These are phyloP conservation scores for Anguilla megastoma DNA, from an alignment of 2,797 vertebrate species.

Conservation along the genomic window DNA sequence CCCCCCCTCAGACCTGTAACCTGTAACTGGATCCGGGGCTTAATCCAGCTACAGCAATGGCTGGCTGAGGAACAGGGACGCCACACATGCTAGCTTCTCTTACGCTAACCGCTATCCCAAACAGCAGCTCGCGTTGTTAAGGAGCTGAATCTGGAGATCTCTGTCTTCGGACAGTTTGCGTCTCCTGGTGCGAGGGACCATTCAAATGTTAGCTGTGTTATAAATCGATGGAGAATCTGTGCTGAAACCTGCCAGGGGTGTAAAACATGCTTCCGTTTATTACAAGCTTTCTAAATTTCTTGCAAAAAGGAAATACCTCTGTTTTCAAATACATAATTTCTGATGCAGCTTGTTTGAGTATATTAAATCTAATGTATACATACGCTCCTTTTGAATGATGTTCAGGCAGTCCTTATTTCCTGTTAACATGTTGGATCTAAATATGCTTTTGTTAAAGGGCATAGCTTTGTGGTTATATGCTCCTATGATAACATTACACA, in stretches of 20 bases:
- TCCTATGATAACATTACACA: not conserved
- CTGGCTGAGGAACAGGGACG: not conserved
- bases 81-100: not conserved
- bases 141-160: not conserved
- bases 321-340: not conserved
- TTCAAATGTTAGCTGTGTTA: not conserved
- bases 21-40: constrained; percentile 33
- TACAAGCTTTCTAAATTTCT: not conserved
- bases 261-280: too few species aligned
- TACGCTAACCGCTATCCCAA: not conserved
- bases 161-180: not conserved
- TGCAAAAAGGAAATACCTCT: not conserved
- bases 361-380: not conserved
- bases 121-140: not conserved
- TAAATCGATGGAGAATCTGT: not conserved
- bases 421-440: not conserved
- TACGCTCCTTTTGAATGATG: not conserved
- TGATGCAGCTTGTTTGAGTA: not conserved
- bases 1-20: not conserved
- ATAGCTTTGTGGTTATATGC: not conserved
- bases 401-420: not conserved
- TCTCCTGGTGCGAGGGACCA: not conserved
- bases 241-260: not conserved
- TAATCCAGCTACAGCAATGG: not conserved
- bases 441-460: not conserved